Base-by-base conservation (phyloP, 2,797 vertebrate species). In the Melanotaenia trifasciata region DNA sequence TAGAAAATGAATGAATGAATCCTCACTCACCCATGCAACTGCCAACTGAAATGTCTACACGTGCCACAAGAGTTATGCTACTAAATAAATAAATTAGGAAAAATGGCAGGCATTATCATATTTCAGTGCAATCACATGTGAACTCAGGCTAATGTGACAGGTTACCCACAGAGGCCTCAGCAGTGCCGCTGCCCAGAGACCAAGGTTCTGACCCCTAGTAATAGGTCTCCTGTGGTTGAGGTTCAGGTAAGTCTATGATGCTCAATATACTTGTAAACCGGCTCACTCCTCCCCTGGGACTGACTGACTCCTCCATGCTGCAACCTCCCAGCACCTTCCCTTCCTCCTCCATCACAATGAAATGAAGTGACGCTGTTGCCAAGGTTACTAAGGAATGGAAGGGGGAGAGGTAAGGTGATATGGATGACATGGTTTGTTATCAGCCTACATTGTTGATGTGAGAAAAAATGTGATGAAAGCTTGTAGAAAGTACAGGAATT, bases 331-430 rank as follows among this genome's bases (percentile, higher is more conserved):
- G 62, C 47, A 47, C 24, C 74, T 75, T 30, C 43, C 61, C 56
- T 60, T 54, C 62, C 20, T 14, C 58, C 22, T 59, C 56, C 66
- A 71, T 78, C 28, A 74, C 79, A 75, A 68, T 76, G 71, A 75
- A 81, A 74, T 70, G 79, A 86, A 83, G 80, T 72, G 87, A 92
- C 76, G 85, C 74, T 24, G 86, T 92, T 90, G 79, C 90, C 85
- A 88, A 79, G 90, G 91, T 90, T 88, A 92, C 85, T 0, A 24
- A 28, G 70, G 40, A 58, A 67, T 30, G 51, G 36, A 64, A 61
- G 50, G 57, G 32, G 10, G 0, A 5, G 74, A 50, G 53, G 76
- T 59, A 33, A 64, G 80, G 51, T 51, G 64, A 66, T 79, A 76
- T 72, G 69, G 79, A 87, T 80, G 81, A 74, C 80, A 70, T 35